Base-by-base conservation (phyloP, 2,113 vertebrate genomes). In the Anhinga anhinga region DNA sequence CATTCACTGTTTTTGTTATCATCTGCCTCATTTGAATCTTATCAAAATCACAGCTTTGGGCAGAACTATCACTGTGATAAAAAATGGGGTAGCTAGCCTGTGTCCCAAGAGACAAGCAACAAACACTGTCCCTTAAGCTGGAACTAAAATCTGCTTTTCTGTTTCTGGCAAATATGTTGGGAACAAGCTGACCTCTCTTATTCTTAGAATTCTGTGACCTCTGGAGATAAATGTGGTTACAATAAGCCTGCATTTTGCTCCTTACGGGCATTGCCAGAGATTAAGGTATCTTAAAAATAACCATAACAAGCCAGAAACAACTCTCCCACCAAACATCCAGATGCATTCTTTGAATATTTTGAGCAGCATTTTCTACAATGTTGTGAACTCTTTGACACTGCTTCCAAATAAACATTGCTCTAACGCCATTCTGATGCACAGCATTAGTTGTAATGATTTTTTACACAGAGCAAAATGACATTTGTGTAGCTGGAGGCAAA, bases 211-310 rank as follows among this genome's bases (percentile, higher is more conserved):
- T 93, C 81, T 90, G 32, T 97, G 97, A 97, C 96, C 97, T 92
- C 86, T 86, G 45, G 73, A 97, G 91, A 97, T 97, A 96, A 91
- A 96, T 92, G 74, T 73, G 79, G 84, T 93, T 97, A 95, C 87
- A 96, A 88, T 92, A 87, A 97, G 90, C 81, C 71, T 59, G 61
- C 73, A 49, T 85, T 95, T 96, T 94, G 55, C 86, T 96, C 69
- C 53, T 91, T 87, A 61, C 8, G 4, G 44, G 93, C 91, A 93
- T 52, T 47, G 40, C 83, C 82, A 92, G 92, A 94, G 95, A 95
- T 92, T 92, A 98, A 98, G 97, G 97, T 98, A 90, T 97, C 96
- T 97, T 96, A 93, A 97, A 98, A 97, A 97, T 96, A 97, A 93
- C 93, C 13, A 29, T 40, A 66, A 58, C 59, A 73, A 90, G 90